These are phyloP conservation scores for Hedya salicella DNA, from an alignment of 2,888 invertebrate species.

Conservation along the genomic window DNA sequence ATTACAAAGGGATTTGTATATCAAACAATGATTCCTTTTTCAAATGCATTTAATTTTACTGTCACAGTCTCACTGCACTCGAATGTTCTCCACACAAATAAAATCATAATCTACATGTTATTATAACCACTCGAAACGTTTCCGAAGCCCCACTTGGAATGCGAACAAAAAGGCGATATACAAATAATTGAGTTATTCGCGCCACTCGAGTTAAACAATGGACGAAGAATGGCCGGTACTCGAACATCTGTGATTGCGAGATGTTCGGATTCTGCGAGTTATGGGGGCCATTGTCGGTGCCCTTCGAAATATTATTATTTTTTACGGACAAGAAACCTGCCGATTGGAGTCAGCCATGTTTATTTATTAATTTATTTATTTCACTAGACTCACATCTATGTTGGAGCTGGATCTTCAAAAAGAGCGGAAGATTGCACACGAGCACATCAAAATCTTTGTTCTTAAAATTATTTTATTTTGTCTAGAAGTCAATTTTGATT, in stretches of 20 bases:
- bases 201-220: constrained; percentile 75
- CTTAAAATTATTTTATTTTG: too few species aligned
- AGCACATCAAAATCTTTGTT: too few species aligned
- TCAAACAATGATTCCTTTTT: not conserved
- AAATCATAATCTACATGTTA: constrained; percentile 54
- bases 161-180: constrained; percentile 50
- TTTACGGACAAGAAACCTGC: too few species aligned
- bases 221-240: constrained; percentile 61
- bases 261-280: constrained; percentile 25
- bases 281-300: constrained; percentile 18
- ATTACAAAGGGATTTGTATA: not conserved
- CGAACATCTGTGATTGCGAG: constrained; percentile 67
- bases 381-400: too few species aligned
- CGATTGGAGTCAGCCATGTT: too few species aligned
- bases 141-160: constrained; percentile 8
- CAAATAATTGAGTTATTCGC: constrained; percentile 72
- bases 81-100: constrained; percentile 44
- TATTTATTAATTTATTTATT: too few species aligned
- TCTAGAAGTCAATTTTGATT: too few species aligned
- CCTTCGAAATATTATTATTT: not conserved
- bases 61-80: constrained; percentile 5
- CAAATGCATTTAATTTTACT: not conserved
- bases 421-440: too few species aligned
- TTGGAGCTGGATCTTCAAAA: too few species aligned
- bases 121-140: constrained; percentile 40